These are phyloP conservation scores for Cataglyphis rosenhaueri DNA, from an alignment of 2,888 invertebrate species.

Conservation along the genomic window DNA sequence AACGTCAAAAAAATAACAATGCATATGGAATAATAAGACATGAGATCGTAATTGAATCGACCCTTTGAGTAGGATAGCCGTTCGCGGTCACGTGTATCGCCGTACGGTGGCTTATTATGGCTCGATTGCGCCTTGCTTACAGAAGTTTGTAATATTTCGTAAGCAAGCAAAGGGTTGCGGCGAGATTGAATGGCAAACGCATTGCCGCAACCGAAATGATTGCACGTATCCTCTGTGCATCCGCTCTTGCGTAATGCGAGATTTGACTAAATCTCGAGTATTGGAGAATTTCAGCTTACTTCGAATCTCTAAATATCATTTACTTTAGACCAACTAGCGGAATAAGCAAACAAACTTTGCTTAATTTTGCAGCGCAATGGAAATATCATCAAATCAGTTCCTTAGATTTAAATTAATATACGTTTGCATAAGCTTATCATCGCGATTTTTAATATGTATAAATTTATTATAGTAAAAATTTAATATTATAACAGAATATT, in stretches of 20 bases:
- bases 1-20: slow-evolving; percentile 17
- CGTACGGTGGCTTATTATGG: slow-evolving; percentile 72
- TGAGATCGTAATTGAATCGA: slow-evolving; percentile 62
- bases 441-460: neutral
- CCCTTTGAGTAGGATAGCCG: slow-evolving; percentile 54
- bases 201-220: slow-evolving; percentile 28
- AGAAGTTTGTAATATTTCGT: slow-evolving; percentile 75
- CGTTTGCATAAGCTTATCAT: neutral
- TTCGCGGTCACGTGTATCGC: slow-evolving; percentile 58
- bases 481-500: neutral
- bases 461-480: neutral
- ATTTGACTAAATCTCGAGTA: neutral
- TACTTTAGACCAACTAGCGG: neutral
- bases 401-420: neutral
- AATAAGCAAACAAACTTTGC: neutral
- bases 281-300: slow-evolving; percentile 3
- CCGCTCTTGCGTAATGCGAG: slow-evolving; percentile 1
- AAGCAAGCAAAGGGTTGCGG: slow-evolving; percentile 75
- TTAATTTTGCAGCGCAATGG: neutral
- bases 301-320: slow-evolving; percentile 3
- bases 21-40: slow-evolving; percentile 7
- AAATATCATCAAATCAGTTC: neutral
- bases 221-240: slow-evolving; percentile 31
- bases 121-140: slow-evolving; percentile 74
- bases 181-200: slow-evolving; percentile 73